Base-by-base conservation (phyloP, 1,140 invertebrate species). In the Plutomurus gul region DNA sequence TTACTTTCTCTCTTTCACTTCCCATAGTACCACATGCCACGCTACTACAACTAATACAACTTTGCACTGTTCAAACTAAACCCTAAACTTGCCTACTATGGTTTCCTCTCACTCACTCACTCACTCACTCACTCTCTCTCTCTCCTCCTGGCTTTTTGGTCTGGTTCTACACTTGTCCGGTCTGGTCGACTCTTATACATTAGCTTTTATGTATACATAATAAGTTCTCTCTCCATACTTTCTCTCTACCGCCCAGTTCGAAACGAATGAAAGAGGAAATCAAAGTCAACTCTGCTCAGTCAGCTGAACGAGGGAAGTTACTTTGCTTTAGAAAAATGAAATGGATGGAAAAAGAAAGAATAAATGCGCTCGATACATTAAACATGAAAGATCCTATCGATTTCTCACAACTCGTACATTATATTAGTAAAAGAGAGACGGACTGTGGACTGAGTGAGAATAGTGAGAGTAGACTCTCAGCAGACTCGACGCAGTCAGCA, bases 301-400 rank as follows among this genome's bases (percentile, higher is more conserved):
- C 18, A 43, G 39, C 39, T 56, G 51, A 13, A 30, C 30, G 51
- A 30, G 8, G 3, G 1, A 13, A 56, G 27, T 16, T 33, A n/a
- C 11, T 18, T 65, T 4, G 56, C 16, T 65, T 20, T 20, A n/a
- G 25, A 65, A 33, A 65, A 43, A 43, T 43, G 2, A 10, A 65
- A 65, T 27, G 56, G 56, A 49, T 49, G 46, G 18, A 49, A 49
- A 47, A n/a, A 49, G 46, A 49, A 20, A 49, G 46, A 65, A 65
- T 65, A 65, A 65, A 65, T 30, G 56, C 70, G 70, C 36, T 72
- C 36, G 39, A 72, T 72, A 72, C 70, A 72, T 72, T 72, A 72
- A 40, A 72, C 70, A 72, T 72, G 70, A 72, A 72, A 72, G 40
- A 72, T 72, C 30, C 36, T 43, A 72, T 72, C 70, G 70, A 72